phyloP scores from a whole-genome alignment of 1,140 invertebrate species.

The Aplysia californica region DNA sequence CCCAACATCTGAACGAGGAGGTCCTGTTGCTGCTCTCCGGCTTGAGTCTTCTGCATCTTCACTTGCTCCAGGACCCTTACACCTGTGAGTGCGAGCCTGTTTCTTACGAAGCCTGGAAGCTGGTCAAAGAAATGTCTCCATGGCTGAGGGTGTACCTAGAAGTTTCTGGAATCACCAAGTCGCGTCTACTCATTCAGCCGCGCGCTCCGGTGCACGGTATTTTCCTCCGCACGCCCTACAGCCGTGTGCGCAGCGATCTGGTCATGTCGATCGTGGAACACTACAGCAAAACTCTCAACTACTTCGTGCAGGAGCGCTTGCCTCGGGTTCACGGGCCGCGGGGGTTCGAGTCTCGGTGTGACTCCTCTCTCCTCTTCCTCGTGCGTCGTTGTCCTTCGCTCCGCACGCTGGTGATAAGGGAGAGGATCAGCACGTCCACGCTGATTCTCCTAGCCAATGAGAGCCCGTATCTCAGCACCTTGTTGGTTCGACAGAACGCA shows the following conservation, averaged over 20 bases:
- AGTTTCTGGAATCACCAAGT: constrained; percentile 40
- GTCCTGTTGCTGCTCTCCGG: constrained; percentile 70
- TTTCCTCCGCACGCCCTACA: constrained; percentile 49
- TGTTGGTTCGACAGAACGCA: constrained; percentile 80
- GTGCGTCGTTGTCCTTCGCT: constrained; percentile 74
- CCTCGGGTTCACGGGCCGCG: constrained; percentile 69
- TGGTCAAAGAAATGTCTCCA: constrained; percentile 50
- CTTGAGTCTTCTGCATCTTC: constrained; percentile 76
- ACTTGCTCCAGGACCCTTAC: constrained; percentile 83
- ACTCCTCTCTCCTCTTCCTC: constrained; percentile 74
- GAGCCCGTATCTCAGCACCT: constrained; percentile 73
- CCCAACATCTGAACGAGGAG: constrained; percentile 85
- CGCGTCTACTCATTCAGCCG: constrained; percentile 50
- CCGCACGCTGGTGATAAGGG: constrained; percentile 79
- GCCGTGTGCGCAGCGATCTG: constrained; percentile 37
- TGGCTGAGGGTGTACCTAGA: constrained; percentile 48
- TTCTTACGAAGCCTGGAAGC: constrained; percentile 48
- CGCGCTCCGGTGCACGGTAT: constrained; percentile 55
- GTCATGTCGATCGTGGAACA: constrained; percentile 45
- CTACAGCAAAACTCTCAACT: constrained; percentile 50
- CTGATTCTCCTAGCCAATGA: constrained; percentile 77
- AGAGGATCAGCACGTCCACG: constrained; percentile 83
- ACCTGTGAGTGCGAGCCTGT: constrained; percentile 51
- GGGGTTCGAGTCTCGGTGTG: constrained; percentile 76
- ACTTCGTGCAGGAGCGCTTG: constrained; percentile 74